These are phyloP conservation scores for Lasioglossum zephyrum DNA, from an alignment of 2,888 invertebrate genomes.

Conservation along the genomic window DNA sequence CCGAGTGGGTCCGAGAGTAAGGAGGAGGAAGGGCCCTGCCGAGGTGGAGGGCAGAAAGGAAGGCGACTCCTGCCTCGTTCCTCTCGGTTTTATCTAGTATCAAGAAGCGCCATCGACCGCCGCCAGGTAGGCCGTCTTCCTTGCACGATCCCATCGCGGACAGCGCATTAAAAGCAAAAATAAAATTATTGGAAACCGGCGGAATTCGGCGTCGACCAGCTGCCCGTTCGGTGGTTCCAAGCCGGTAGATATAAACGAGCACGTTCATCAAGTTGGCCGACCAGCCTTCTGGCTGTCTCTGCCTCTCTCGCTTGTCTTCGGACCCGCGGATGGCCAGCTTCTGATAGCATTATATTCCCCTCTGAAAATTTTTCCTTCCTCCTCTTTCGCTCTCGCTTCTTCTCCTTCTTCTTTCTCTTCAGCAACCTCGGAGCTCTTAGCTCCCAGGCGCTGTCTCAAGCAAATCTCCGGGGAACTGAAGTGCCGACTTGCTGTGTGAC, in stretches of 20 bases:
- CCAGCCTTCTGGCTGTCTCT: constrained; percentile 51
- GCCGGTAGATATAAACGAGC: constrained; percentile 69
- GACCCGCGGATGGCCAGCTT: constrained; percentile 72
- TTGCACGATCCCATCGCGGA: constrained; percentile 73
- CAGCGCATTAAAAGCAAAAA: constrained; percentile 79
- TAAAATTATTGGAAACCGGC: constrained; percentile 79
- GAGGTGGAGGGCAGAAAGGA: constrained; percentile 42
- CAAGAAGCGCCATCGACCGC: constrained; percentile 68
- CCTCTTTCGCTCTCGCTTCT: constrained; percentile 13
- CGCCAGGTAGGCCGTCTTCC: constrained; percentile 60
- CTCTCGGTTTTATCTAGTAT: constrained; percentile 69
- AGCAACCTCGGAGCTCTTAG: background rate
- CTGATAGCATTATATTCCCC: constrained; percentile 76
- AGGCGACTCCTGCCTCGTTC: constrained; percentile 51
- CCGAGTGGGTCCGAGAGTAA: background rate
- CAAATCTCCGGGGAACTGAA: background rate
- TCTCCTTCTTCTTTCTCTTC: background rate
- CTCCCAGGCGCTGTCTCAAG: background rate
- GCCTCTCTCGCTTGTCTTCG: constrained; percentile 55
- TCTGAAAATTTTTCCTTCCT: constrained; percentile 35
- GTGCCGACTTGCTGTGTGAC: background rate
- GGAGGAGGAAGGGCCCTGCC: background rate
- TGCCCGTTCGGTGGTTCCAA: constrained; percentile 69
- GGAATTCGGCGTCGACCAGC: constrained; percentile 77
- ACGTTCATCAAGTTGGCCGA: constrained; percentile 67